phyloP scores from a whole-genome alignment of 2,888 invertebrate species.

The Microdon myrmicae region DNA sequence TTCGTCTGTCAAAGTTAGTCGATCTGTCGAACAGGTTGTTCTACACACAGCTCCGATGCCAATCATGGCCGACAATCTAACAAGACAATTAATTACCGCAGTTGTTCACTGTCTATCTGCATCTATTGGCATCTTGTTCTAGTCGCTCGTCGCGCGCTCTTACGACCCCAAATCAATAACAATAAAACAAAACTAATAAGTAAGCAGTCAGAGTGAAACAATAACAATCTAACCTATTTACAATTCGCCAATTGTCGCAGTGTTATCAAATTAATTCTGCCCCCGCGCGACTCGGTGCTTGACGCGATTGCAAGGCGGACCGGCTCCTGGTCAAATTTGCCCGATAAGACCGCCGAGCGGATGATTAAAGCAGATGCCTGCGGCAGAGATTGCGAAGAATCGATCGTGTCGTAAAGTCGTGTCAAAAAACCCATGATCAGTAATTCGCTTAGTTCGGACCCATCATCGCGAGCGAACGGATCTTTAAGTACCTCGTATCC shows the following conservation, averaged over 20 bases:
- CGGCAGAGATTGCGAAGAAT: neutral
- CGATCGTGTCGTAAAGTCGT: no score
- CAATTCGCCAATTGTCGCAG: conserved; percentile 16
- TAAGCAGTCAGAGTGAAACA: no score
- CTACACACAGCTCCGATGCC: conserved; percentile 23
- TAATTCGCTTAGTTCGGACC: no score
- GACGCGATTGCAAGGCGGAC: no score
- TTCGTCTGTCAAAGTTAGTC: no score
- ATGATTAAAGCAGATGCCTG: neutral
- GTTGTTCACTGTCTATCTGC: conserved; percentile 13
- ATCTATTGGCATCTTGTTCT: conserved; percentile 17
- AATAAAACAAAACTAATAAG: conserved; percentile 22
- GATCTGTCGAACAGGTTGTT: conserved; percentile 52
- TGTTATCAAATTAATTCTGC: conserved; percentile 12
- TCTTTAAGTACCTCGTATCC: no score
- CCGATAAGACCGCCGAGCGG: neutral
- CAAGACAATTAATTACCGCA: conserved; percentile 45
- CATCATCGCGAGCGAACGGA: no score
- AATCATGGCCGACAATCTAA: conserved; percentile 46
- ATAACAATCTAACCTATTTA: conserved; percentile 2
- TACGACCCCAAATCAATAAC: no score
- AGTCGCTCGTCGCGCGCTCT: neutral
- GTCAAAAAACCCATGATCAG: no score
- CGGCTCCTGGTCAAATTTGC: no score
- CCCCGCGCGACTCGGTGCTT: neutral